Conservation (phyloP, 92 coral and sea anemone species). For the Plumapathes pennacea region DNA sequence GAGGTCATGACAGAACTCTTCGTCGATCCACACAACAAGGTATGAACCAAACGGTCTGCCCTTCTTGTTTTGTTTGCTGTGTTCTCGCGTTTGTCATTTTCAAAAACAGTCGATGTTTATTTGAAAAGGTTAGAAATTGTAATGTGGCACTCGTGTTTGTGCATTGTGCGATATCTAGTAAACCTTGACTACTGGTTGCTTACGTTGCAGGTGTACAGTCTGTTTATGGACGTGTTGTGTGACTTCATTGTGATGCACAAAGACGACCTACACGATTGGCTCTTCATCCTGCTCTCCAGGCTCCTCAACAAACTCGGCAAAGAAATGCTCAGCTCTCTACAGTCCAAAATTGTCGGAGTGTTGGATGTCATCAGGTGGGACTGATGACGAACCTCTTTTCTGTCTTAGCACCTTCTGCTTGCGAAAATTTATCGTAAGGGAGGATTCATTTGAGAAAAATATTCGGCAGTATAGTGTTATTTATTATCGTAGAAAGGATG, state of each 20-base stretch:
- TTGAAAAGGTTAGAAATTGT: not conserved
- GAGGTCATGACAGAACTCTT: slow-evolving; percentile 91
- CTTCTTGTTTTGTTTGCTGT: not conserved
- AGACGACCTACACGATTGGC: slow-evolving; percentile 96
- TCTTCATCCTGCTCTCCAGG: slow-evolving; percentile 88
- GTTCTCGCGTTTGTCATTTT: too few relatives aligned
- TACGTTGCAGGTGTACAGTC: slow-evolving; percentile 78
- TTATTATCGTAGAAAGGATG: too few relatives aligned
- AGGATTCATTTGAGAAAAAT: too few relatives aligned
- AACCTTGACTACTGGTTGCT: not conserved
- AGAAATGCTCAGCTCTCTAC: slow-evolving; percentile 85
- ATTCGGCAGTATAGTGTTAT: too few relatives aligned
- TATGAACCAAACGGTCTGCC: slow-evolving; percentile 28
- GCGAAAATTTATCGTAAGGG: too few relatives aligned
- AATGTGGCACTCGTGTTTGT: too few relatives aligned
- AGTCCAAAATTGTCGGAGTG: slow-evolving; percentile 90
- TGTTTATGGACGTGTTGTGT: slow-evolving; percentile 87
- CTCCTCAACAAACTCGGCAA: slow-evolving; percentile 92
- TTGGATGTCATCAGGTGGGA: slow-evolving; percentile 90
- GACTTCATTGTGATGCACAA: slow-evolving; percentile 96
- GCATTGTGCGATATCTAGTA: not conserved
- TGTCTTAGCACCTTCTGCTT: too few relatives aligned
- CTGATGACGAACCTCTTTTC: too few relatives aligned
- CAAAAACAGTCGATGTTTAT: too few relatives aligned
- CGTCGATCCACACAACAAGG: slow-evolving; percentile 97